Evolutionary conservation across 2,797 vertebrate genomes (phyloP).

Genomic region (Gobio occitaniae): DNA sequence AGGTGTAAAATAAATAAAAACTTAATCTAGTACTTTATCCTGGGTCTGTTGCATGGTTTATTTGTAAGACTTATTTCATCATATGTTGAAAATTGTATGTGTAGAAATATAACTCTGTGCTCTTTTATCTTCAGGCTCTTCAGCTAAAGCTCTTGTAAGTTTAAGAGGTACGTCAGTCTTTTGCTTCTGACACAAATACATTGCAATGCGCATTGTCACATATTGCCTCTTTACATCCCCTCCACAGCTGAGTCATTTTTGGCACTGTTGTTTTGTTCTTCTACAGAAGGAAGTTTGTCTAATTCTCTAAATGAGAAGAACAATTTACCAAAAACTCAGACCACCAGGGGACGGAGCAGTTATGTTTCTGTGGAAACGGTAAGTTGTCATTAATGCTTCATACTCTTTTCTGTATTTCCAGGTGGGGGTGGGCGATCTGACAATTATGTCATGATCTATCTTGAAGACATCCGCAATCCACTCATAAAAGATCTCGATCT

Average conservation of each 20-base stretch:
- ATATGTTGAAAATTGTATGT: constrained; percentile 1
- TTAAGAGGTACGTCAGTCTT: constrained; percentile 88
- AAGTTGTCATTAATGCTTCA: constrained; percentile 61
- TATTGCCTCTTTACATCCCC: not conserved
- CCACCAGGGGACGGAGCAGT: constrained; percentile 89
- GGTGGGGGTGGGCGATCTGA: too few relatives aligned
- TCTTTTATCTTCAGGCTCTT: constrained; percentile 85
- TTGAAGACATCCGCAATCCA: too few relatives aligned
- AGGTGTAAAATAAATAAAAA: not conserved
- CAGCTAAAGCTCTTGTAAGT: constrained; percentile 98
- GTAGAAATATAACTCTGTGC: constrained; percentile 18
- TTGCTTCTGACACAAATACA: not conserved
- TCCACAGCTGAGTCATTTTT: not conserved
- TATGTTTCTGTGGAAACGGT: constrained; percentile 89
- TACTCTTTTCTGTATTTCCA: not conserved
- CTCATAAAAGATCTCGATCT: too few relatives aligned
- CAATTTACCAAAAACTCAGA: constrained; percentile 90
- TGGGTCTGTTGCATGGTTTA: not conserved
- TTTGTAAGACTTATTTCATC: not conserved
- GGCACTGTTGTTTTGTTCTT: constrained; percentile 8
- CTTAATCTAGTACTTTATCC: not conserved
- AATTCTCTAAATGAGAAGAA: constrained; percentile 97
- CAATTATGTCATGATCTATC: too few relatives aligned
- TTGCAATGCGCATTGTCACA: not conserved
- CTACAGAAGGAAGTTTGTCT: constrained; percentile 93